Conservation (phyloP, 2,797 vertebrate genomes). For the Pantherophis vulpinus region DNA sequence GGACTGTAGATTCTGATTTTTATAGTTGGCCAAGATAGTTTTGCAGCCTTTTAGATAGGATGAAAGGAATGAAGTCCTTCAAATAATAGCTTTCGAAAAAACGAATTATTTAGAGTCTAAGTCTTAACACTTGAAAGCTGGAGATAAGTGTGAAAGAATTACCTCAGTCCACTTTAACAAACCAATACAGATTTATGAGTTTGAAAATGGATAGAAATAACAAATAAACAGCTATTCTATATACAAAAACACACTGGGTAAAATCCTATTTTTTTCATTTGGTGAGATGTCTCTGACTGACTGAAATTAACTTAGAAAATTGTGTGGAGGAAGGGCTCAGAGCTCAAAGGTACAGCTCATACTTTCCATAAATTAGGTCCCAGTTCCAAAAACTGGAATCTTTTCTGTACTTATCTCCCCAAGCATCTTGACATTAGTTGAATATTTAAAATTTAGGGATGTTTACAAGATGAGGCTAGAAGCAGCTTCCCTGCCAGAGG, state of each 20-base stretch:
- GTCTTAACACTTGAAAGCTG: not conserved
- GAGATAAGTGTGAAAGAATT: slow-evolving; percentile 22
- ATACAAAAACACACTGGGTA: not conserved
- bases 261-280: not conserved
- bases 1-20: not conserved
- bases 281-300: not conserved
- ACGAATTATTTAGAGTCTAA: not conserved
- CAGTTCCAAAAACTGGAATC: not conserved
- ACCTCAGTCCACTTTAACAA: not conserved
- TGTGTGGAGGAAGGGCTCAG: not conserved
- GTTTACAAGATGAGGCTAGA: not conserved
- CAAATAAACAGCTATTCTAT: not conserved
- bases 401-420: not conserved
- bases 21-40: not conserved
- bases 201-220: not conserved
- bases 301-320: not conserved
- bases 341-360: not conserved
- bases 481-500: not conserved
- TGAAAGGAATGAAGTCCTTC: not conserved
- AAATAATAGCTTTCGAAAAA: not conserved
- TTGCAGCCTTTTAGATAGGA: not conserved
- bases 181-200: not conserved
- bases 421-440: not conserved
- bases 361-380: not conserved
- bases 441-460: not conserved